Conservation (phyloP, 2,888 invertebrate genomes). For the Drosophila gaucha region DNA sequence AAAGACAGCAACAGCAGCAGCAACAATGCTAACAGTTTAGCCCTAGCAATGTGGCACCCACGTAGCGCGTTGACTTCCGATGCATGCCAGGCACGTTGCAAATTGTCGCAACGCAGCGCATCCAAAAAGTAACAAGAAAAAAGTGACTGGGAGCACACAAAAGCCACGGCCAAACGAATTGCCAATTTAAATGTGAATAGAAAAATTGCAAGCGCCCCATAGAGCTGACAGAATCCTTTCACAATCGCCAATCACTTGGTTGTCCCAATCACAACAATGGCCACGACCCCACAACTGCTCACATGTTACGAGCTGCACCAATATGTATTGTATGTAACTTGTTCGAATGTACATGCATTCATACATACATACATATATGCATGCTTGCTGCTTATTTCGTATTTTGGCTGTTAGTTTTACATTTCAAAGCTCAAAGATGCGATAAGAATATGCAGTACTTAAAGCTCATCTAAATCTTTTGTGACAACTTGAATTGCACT, state of each 20-base stretch:
- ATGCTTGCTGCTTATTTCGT: not conserved
- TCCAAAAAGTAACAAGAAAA: conserved; percentile 37
- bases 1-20: conserved; percentile 42
- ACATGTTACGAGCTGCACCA: not conserved
- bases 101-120: conserved; percentile 69
- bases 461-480: no score
- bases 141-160: conserved; percentile 45
- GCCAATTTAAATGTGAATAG: conserved; percentile 78
- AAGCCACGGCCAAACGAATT: conserved; percentile 71
- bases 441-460: not conserved
- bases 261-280: conserved; percentile 48
- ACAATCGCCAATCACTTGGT: conserved; percentile 76
- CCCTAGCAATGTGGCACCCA: conserved; percentile 58
- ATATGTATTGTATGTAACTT: not conserved
- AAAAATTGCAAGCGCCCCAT: conserved; percentile 69
- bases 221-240: conserved; percentile 36
- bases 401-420: not conserved
- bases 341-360: not conserved
- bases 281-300: conserved; percentile 6
- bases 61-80: conserved; percentile 70
- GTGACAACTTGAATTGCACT: not conserved
- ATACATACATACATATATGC: not conserved
- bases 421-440: no score
- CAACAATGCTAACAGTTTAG: conserved; percentile 48
- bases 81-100: conserved; percentile 78